Evolutionary conservation across 1,140 invertebrate species (phyloP), one percentile per base, ranked within the genome.

Genomic region (Leptinotarsa lineolata): DNA sequence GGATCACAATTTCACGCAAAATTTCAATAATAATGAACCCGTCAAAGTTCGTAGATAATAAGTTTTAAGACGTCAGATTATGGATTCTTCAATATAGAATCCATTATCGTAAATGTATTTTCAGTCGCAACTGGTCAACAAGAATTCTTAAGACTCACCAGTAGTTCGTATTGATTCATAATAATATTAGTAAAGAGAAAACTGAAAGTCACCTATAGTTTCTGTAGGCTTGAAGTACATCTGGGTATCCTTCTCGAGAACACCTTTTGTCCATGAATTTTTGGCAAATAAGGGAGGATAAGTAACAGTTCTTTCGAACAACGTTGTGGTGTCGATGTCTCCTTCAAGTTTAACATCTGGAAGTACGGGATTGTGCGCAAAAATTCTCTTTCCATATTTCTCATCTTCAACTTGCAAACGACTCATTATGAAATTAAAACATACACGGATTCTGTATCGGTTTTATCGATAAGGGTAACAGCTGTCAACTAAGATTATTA

Each of bases 221-320:
- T 93, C 91, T 58, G 86, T 87, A 4, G 91, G 91, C 74, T 88
- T 90, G 15, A 86, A 83, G 77, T 88, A 88, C 46, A 86, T 82
- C 67, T 86, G 87, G 39, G 86, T 84, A 77, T 90, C 85, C 76
- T 88, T 86, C 71, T 87, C 88, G 0, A 89, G 88, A 0, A 88
- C 86, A 11, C 87, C 86, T 78, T 85, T 86, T 0, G 89, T 90
- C 87, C 87, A 88, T 3, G 88, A 88, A 24, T 85, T 80, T 46
- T 84, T 81, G 48, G 88, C 82, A 77, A 91, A 86, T 48, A 87
- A 80, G 3, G 88, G 88, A 6, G 88, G 88, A 77, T 87, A 89
- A 80, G 83, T 83, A 45, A 79, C 70, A 70, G 83, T 79, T 71
- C 80, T 77, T 66, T 83, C 72, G 79, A 13, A 79, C 77, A 58